Evolutionary conservation across 2,888 invertebrate genomes (phyloP), one percentile per base, ranked within the genome.

Genomic region (Hoplodrina blanda): DNA sequence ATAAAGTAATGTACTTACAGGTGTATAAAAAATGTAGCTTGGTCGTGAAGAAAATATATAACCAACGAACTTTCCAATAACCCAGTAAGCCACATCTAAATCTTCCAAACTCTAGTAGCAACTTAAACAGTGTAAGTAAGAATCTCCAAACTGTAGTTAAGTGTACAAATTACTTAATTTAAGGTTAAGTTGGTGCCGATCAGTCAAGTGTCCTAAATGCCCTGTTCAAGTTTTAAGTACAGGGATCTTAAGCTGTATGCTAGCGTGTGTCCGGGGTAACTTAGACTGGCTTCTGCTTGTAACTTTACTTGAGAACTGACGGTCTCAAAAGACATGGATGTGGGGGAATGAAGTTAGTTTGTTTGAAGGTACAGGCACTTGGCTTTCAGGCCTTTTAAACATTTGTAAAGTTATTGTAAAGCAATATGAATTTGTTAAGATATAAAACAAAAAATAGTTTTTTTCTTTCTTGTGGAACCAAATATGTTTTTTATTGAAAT

Each of bases 101-200:
- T 15, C 13, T 87, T 85, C 37, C 0, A 33, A 92, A 71, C 79
- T 90, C 93, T 92, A 82, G 59, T 59, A 62, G 46, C 81, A 91
- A 91, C 91, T 93, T 86, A 89, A 92, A 89, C 90, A 89, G 89
- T 86, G 88, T 89, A 88, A 91, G 93, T 92, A 94, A 94, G 94
- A 94, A 94, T 94, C 94, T 93, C 92, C 93, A 91, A 95, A 95
- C 94, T 95, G 95, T 95, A 95, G 94, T 95, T 95, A 95, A 95
- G 95, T 95, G 93, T 93, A 95, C 95, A 95, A 95, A 95, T 95
- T 95, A 95, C 95, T 95, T 95, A 95, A 95, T 95, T 95, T 92
- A 91, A 94, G 95, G 95, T 94, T 94, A 95, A 94, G 92, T 94
- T 90, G 86, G 84, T 89, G 89, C 88, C 94, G 91, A 95, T 95